Evolutionary conservation across 2,888 invertebrate species (phyloP).

Genomic region (Andrena flavipes): DNA sequence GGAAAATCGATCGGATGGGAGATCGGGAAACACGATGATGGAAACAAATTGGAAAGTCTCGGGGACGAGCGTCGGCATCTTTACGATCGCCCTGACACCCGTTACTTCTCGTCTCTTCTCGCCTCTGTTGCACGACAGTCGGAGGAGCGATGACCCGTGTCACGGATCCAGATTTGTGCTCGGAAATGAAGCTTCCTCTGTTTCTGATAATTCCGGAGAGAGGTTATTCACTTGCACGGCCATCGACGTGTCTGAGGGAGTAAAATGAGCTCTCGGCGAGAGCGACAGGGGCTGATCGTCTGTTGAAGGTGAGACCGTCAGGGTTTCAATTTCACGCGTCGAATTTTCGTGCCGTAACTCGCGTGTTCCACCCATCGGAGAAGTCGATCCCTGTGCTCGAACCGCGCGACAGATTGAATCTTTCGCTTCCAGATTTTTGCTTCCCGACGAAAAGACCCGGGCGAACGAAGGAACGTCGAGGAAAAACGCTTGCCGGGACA

Average conservation of each 20-base stretch:
- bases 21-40: constrained; percentile 8
- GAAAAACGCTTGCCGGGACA: background rate
- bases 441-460: background rate
- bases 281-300: constrained; percentile 21
- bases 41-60: constrained; percentile 60
- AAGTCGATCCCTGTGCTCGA: constrained; percentile 26
- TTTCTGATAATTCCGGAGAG: constrained; percentile 33
- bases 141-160: constrained; percentile 4
- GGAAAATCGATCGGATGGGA: background rate
- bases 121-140: constrained; percentile 1
- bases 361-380: background rate
- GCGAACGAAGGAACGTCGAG: background rate
- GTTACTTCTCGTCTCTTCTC: background rate
- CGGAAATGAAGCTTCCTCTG: constrained; percentile 37
- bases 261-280: constrained; percentile 9
- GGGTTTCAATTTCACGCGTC: constrained; percentile 51
- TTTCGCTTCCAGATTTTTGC: constrained; percentile 28
- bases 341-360: constrained; percentile 20
- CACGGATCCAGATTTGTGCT: constrained; percentile 31
- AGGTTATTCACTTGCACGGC: constrained; percentile 26
- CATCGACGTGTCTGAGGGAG: constrained; percentile 20
- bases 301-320: constrained; percentile 26
- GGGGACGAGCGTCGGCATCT: constrained; percentile 14
- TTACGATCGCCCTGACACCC: constrained; percentile 31
- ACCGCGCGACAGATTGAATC: constrained; percentile 45